Evolutionary conservation across 2,113 vertebrate genomes (phyloP).

Genomic region (Numenius arquata): DNA sequence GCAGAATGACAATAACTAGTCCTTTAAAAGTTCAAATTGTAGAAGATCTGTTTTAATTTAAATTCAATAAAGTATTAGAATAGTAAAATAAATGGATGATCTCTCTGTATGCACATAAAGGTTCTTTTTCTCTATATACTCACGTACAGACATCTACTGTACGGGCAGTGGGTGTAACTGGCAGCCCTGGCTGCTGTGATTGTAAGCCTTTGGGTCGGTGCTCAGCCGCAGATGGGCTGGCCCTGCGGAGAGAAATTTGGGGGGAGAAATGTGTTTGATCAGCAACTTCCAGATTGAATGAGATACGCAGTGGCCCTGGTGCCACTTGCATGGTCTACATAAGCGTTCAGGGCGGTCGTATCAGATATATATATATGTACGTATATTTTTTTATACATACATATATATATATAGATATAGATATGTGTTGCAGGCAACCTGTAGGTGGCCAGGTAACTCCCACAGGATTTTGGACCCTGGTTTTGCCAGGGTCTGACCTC

Average conservation of each 20-base stretch:
- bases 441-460: background rate
- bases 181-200: background rate
- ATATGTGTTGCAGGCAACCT: background rate
- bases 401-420: too few species aligned
- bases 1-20: conserved; percentile 46
- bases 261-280: background rate
- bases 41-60: conserved; percentile 51
- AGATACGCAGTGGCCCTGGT: too few species aligned
- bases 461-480: rapidly evolving
- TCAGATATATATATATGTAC: too few species aligned
- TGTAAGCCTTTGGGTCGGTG: background rate
- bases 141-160: background rate
- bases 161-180: background rate
- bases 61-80: conserved; percentile 41
- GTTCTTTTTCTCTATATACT: background rate
- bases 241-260: rapidly evolving
- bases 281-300: background rate
- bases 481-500: background rate
- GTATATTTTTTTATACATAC: too few species aligned
- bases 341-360: rapidly evolving
- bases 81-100: background rate
- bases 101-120: background rate
- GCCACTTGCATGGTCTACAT: background rate
- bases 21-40: conserved; percentile 48
- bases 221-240: background rate